Base-by-base conservation (phyloP, 2,113 vertebrate species). In the Hyaena hyaena region DNA sequence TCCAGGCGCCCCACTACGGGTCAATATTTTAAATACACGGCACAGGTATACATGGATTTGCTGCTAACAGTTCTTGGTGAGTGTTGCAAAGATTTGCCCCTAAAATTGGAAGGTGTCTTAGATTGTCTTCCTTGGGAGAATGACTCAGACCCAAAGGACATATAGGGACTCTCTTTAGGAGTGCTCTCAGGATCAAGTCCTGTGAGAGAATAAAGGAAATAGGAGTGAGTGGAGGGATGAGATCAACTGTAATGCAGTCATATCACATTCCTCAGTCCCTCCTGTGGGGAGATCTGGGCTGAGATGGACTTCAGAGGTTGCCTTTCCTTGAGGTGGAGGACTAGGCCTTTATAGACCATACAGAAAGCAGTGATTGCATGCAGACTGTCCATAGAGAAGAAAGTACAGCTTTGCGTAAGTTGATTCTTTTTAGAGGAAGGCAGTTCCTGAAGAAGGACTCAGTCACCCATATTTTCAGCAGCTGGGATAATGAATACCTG, bases 261-360 rank as follows among this genome's bases (percentile, higher is more conserved):
- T 9, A 21, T 79, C 21, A 3, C 33, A 66, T 4, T 7, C 1
- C 4, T 65, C 23, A 28, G 43, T 3, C 68, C 0, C 3, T 61
- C 19, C 12, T 55, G 3, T 43, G 28, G n/a, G 1, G 23, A 48
- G 19, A 14, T 43, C 63, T 84, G 76, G 12, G 14, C 7, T 88
- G 19, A 3, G 11, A 0, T 83, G 31, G 39, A 7, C 4, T 15
- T 65, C 45, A 63, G 45, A 19, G 23, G 2, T 48, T 88, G 5
- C 65, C 24, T 63, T 33, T 28, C 7, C 5, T 53, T 76, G 61
- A 71, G 19, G 9, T 19, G 65, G 4, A 3, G 28, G 0, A 35
- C 11, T 63, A 23, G 31, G 0, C 17, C 63, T 86, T 69, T 26
- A 16, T 71, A 55, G 81, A n/a, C 5, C 24, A 23, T 65, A 7